Conservation (phyloP, 2,888 invertebrate species). For the Ctenicera cuprea region DNA sequence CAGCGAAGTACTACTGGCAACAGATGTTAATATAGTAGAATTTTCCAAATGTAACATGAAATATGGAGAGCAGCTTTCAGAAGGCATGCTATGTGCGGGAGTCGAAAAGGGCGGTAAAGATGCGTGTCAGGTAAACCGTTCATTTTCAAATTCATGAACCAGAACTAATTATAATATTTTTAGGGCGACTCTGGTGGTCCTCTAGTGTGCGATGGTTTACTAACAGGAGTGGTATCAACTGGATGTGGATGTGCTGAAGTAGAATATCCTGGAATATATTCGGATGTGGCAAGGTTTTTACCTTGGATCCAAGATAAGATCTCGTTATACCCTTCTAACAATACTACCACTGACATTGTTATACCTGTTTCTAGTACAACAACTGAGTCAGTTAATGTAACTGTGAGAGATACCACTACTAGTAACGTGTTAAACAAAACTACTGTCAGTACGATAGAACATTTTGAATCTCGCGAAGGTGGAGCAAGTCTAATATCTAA, state of each 20-base stretch:
- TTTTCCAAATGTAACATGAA: constrained; percentile 51
- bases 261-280: constrained; percentile 62
- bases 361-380: too few species aligned
- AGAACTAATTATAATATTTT: constrained; percentile 23
- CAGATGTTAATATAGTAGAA: constrained; percentile 56
- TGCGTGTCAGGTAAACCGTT: constrained; percentile 55
- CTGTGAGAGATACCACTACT: too few species aligned
- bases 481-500: too few species aligned
- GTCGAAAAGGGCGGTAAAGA: constrained; percentile 51
- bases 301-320: constrained; percentile 56
- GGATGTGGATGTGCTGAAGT: constrained; percentile 60
- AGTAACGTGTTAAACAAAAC: too few species aligned
- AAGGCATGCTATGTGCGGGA: constrained; percentile 58
- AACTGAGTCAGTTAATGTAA: too few species aligned
- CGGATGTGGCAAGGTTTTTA: constrained; percentile 58
- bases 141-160: background rate
- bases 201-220: constrained; percentile 57
- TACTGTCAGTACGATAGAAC: too few species aligned
- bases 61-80: constrained; percentile 6
- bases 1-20: constrained; percentile 57
- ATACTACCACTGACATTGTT: too few species aligned
- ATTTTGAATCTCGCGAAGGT: too few species aligned
- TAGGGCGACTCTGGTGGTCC: constrained; percentile 65
- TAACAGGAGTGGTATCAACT: constrained; percentile 62
- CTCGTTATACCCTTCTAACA: background rate